phyloP scores from a whole-genome alignment of 1,140 invertebrate genomes.

The Pemphigus obesinymphae region DNA sequence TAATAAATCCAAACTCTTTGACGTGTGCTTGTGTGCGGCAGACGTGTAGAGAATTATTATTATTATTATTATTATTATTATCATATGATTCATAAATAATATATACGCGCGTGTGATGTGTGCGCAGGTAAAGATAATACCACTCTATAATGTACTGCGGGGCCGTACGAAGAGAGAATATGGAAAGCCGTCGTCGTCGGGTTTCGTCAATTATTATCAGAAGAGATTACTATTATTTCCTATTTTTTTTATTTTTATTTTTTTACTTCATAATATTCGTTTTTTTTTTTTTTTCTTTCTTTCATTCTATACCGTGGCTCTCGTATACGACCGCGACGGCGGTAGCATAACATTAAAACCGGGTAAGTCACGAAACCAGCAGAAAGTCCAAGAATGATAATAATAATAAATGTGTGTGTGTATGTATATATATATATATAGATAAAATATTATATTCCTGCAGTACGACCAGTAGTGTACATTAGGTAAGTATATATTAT shows the following conservation, averaged over 20 bases:
- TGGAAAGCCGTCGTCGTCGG: background rate
- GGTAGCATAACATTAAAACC: background rate
- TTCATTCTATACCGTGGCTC: background rate
- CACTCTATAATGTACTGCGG: no score
- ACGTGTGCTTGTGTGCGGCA: background rate
- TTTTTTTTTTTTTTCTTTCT: background rate
- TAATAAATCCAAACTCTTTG: constrained; percentile 19
- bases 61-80: background rate
- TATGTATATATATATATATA: background rate
- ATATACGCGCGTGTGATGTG: background rate
- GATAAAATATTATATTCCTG: background rate
- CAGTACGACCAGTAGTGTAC: background rate
- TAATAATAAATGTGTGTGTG: no score
- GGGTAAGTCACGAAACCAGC: constrained; percentile 11
- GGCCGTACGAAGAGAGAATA: background rate
- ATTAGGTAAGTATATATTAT: background rate
- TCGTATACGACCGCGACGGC: background rate
- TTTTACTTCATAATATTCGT: background rate
- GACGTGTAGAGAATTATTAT: constrained; percentile 21
- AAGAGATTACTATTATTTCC: background rate
- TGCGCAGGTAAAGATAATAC: background rate
- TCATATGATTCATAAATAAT: no score
- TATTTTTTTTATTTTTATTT: background rate
- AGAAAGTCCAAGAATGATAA: constrained; percentile 14
- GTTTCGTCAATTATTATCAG: constrained; percentile 20